Evolutionary conservation across 2,113 vertebrate species (phyloP), one percentile per base, ranked within the genome.

Genomic region (Aramus guarauna): DNA sequence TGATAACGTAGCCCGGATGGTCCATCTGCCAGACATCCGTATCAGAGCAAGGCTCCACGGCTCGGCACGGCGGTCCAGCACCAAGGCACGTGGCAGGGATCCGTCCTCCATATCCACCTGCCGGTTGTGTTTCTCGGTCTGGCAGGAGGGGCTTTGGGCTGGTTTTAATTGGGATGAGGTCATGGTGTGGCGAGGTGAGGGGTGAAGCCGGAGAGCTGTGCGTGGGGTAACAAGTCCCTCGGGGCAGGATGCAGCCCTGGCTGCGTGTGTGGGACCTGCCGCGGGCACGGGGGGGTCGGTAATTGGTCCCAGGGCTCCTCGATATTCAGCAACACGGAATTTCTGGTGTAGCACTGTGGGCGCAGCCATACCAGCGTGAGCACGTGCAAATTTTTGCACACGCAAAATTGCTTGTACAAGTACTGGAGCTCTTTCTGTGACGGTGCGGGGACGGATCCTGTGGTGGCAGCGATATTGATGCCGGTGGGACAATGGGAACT

Each of bases 101-200:
- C 1, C 2, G 27, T 32, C 39, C 45, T 56, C 41, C 4, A 0
- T 24, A 23, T 43, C 15, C 56, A 30, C 23, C 45, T 2, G 0
- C 14, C 23, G 4, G n/a, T 15, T 2, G 0, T 3, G 2, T 36
- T 60, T 71, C 39, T 71, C 1, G 0, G 7, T 55, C 52, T 24
- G n/a, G 23, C 81, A 47, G 20, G 34, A 60, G 18, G 30, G 13
- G 43, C 27, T 64, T 59, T 47, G 55, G 20, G 27, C 39, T 85
- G 26, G 9, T 67, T 92, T 92, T 55, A 39, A 50, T 7, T 60
- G 68, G 27, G 5, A 43, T 43, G 48, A 36, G 21, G 37, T 52
- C 34, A 3, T 12, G 47, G 47, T 6, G 23, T 32, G 32, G 39
- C 1, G 2, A 76, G 37, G 32, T 27, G 39, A 56, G 36, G 24